phyloP scores from a whole-genome alignment of 2,797 vertebrate species.

The Choloepus didactylus region DNA sequence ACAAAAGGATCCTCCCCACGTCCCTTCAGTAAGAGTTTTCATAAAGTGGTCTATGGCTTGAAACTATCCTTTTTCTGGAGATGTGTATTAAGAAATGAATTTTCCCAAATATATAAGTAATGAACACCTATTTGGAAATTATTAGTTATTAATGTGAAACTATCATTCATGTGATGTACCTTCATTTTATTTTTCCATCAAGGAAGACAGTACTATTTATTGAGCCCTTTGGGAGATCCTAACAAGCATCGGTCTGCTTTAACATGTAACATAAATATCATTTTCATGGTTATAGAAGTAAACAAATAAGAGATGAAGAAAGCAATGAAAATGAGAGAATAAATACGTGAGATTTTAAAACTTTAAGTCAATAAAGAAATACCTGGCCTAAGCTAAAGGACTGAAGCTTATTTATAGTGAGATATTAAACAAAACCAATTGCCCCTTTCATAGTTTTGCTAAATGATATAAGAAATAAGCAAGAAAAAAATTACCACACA shows the following conservation, averaged over 20 bases:
- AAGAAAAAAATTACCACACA: neutral
- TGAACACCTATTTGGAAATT: neutral
- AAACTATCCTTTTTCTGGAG: neutral
- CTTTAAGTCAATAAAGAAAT: neutral
- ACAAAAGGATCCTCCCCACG: neutral
- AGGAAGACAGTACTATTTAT: neutral
- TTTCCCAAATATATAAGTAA: neutral
- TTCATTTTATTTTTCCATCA: neutral
- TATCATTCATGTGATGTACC: neutral
- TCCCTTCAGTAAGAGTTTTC: neutral
- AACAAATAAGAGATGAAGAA: neutral
- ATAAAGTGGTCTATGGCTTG: neutral
- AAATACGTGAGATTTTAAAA: neutral
- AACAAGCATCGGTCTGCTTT: neutral
- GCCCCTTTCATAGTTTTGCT: constrained; percentile 41
- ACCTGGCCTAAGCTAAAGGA: neutral
- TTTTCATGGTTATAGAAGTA: neutral
- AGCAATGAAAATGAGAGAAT: neutral
- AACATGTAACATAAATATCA: neutral
- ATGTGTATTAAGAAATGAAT: neutral
- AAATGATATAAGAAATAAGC: constrained; percentile 31
- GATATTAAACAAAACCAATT: constrained; percentile 57
- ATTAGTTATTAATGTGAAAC: neutral
- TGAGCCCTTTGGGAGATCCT: neutral
- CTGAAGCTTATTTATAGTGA: constrained; percentile 31